phyloP scores from a whole-genome alignment of 2,113 vertebrate genomes.

The Xiphorhynchus elegans region DNA sequence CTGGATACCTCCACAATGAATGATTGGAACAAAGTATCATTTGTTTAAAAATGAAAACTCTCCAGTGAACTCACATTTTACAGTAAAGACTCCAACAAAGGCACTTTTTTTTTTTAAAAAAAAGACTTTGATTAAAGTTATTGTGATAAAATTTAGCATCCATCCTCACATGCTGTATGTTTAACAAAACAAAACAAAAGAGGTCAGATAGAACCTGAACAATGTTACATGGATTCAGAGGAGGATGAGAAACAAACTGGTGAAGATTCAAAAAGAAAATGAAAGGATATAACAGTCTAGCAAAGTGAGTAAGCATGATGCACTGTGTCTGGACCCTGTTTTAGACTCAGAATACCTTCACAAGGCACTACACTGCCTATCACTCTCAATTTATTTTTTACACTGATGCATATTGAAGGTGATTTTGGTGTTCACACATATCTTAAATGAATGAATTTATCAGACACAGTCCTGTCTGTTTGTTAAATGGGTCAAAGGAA shows the following conservation, averaged over 20 bases:
- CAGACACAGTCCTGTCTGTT: not conserved
- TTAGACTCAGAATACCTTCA: not conserved
- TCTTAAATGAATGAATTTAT: not conserved
- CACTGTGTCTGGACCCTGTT: not conserved
- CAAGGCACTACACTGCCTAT: not conserved
- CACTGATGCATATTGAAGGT: not conserved
- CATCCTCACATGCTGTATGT: not conserved
- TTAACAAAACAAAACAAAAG: not conserved
- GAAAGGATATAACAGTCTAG: not conserved
- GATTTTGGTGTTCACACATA: not conserved
- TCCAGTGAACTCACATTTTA: not conserved
- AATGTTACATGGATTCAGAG: not conserved
- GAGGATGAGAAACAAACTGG: not conserved
- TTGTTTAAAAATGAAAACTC: not conserved
- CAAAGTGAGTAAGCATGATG: not conserved
- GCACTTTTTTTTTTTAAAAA: no score
- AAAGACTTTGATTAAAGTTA: not conserved
- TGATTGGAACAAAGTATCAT: not conserved
- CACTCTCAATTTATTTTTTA: not conserved
- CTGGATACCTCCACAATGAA: not conserved
- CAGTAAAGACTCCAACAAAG: not conserved
- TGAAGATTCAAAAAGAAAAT: not conserved
- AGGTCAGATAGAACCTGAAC: not conserved
- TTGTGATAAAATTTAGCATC: not conserved
- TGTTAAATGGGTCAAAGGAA: not conserved